A percentile compares a stretch with the other conserved stretches of the same genome.
phyloP scores from a whole-genome alignment of 2,113 vertebrate species.

The Ahaetulla prasina region DNA sequence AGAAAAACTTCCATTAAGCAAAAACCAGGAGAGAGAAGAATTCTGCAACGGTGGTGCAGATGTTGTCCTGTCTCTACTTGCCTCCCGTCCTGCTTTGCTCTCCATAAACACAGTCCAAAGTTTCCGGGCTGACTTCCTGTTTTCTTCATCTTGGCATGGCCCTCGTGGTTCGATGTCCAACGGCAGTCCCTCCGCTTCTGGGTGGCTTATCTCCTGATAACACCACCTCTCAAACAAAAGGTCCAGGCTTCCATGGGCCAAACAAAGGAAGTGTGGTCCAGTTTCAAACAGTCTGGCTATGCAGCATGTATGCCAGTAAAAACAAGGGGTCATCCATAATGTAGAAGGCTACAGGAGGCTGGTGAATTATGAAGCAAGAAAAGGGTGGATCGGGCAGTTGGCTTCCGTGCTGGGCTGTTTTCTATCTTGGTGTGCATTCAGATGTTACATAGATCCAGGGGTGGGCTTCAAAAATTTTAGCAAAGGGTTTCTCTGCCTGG shows the following conservation, averaged over 20 bases:
- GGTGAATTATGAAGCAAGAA: not conserved
- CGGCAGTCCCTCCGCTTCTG: conserved; percentile 67
- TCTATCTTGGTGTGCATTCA: not conserved
- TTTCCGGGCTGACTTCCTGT: conserved; percentile 72
- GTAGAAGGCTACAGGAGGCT: conserved; percentile 44
- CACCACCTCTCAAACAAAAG: conserved; percentile 73
- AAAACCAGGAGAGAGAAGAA: not conserved
- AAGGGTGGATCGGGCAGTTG: not conserved
- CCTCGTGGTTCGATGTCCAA: conserved; percentile 70
- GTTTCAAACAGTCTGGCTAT: conserved; percentile 54
- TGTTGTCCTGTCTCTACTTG: not conserved
- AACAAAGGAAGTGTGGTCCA: conserved; percentile 71
- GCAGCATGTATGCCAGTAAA: conserved; percentile 58
- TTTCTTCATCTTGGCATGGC: conserved; percentile 62
- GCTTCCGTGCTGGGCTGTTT: not conserved
- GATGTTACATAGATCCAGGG: not conserved
- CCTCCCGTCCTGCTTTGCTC: conserved; percentile 16
- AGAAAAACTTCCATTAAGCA: conserved; percentile 20
- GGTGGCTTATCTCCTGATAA: conserved; percentile 71
- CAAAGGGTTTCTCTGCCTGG: too few species aligned
- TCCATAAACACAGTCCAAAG: conserved; percentile 50
- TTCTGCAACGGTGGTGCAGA: conserved; percentile 28
- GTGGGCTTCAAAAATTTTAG: too few species aligned
- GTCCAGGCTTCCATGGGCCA: conserved; percentile 62
- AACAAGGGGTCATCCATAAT: conserved; percentile 61